phyloP scores from a whole-genome alignment of 2,797 vertebrate genomes.

The Gobio occitaniae region DNA sequence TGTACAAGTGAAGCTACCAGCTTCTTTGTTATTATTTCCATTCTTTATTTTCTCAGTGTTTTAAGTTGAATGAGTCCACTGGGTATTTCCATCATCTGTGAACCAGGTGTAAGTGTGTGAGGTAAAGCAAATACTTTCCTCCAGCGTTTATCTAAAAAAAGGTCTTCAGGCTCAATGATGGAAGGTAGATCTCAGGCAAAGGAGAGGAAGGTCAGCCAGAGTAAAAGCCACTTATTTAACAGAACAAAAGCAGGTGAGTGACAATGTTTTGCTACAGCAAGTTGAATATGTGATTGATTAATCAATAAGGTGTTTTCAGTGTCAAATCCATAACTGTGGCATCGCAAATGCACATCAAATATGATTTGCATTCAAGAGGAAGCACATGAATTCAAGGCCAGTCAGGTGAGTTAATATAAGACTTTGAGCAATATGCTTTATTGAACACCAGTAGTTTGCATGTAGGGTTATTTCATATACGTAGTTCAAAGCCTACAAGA shows the following conservation, averaged over 20 bases:
- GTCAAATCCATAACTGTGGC: neutral
- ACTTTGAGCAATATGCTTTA: slow-evolving; percentile 84
- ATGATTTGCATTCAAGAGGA: neutral
- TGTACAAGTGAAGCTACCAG: neutral
- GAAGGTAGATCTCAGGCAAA: neutral
- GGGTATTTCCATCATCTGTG: neutral
- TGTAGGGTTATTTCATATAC: slow-evolving; percentile 83
- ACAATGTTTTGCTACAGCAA: neutral
- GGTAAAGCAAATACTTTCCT: neutral
- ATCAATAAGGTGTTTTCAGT: neutral
- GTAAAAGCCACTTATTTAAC: neutral
- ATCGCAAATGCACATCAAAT: slow-evolving; percentile 2
- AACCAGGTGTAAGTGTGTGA: neutral
- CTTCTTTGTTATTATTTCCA: too few species aligned
- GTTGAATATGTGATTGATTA: neutral
- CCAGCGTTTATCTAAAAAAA: neutral
- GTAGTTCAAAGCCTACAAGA: slow-evolving; percentile 83
- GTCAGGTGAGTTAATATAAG: slow-evolving; percentile 73
- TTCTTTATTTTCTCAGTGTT: neutral
- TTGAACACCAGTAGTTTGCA: slow-evolving; percentile 83
- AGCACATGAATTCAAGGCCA: slow-evolving; percentile 44
- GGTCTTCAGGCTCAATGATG: neutral
- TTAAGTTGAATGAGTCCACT: neutral
- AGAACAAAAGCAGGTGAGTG: neutral
- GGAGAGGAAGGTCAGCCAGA: neutral